Evolutionary conservation across 2,113 vertebrate species (phyloP).

Genomic region (Malurus cyaneus): DNA sequence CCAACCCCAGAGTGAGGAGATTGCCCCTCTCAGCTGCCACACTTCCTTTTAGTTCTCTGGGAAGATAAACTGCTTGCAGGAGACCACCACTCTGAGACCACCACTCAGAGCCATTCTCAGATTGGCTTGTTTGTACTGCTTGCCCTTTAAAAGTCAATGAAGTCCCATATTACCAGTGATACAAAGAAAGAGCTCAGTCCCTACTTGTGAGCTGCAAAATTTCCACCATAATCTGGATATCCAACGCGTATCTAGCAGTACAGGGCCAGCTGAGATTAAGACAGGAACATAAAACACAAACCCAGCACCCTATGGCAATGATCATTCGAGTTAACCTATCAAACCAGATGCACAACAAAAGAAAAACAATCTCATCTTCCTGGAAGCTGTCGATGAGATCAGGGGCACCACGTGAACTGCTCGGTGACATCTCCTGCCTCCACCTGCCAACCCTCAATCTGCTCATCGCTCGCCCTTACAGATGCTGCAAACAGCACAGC

Average conservation of each 20-base stretch:
- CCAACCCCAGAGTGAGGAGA: neutral
- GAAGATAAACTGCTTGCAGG: neutral
- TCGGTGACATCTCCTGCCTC: neutral
- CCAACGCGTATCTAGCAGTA: neutral
- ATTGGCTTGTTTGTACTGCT: neutral
- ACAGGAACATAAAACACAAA: neutral
- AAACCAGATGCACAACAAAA: neutral
- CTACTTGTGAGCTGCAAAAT: neutral
- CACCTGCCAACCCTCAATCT: neutral
- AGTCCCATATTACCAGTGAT: neutral
- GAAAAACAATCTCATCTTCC: neutral
- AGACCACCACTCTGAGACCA: neutral
- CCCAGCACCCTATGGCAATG: accelerated
- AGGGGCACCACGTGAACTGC: accelerated
- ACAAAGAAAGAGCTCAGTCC: neutral
- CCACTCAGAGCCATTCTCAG: neutral
- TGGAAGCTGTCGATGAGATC: neutral
- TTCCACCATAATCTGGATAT: neutral
- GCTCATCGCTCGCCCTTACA: neutral
- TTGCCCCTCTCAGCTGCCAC: neutral
- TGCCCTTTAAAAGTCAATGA: neutral
- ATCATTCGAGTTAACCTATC: neutral
- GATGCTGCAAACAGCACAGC: neutral
- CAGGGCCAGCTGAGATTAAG: neutral
- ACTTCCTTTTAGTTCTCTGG: neutral